Evolutionary conservation across 2,888 invertebrate species (phyloP), one percentile per base, ranked within the genome.

Genomic region (Plusia festucae): DNA sequence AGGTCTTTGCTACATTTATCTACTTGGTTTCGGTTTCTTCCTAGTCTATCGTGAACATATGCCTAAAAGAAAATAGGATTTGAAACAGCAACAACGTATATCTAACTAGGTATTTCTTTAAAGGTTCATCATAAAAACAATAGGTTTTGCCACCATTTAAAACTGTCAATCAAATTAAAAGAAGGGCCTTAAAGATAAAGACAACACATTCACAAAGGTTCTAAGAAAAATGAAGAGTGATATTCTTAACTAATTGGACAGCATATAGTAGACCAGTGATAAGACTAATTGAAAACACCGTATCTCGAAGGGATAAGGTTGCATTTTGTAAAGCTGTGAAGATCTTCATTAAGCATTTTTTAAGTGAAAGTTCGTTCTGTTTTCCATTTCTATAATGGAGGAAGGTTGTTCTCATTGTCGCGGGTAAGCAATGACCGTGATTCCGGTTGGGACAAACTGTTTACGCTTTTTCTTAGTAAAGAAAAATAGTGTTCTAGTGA

Each of bases 331-430:
- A n/a, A 40, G 40, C n/a, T 40, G 40, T 40, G n/a, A 40, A 40
- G 40, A n/a, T n/a, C 5, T 53, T 53, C 53, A 27, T 53, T 53
- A 27, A 34, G 30, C 18, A 32, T 18, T 73, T 73, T 70, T 56
- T 60, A 63, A 66, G 74, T 60, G 81, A 78, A 78, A 78, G 78
- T 80, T 4, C 55, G 81, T 71, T 80, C 71, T 78, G 78, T 74
- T 80, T 74, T 78, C 78, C 51, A 65, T 78, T 78, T 80, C 78
- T 71, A 69, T 68, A 53, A 68, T 76, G 63, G 54, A 40, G 81
- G 63, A 74, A 65, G 66, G 80, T 60, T 60, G 18, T 16, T 60
- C 55, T 59, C 65, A 80, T 80, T 78, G 78, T 80, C 20, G 46
- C 60, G 53, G 77, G 68, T 63, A 76, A 53, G 77, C 73, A 76